Base-by-base conservation (phyloP, 2,888 invertebrate genomes). In the Drosophila maculinotata region DNA sequence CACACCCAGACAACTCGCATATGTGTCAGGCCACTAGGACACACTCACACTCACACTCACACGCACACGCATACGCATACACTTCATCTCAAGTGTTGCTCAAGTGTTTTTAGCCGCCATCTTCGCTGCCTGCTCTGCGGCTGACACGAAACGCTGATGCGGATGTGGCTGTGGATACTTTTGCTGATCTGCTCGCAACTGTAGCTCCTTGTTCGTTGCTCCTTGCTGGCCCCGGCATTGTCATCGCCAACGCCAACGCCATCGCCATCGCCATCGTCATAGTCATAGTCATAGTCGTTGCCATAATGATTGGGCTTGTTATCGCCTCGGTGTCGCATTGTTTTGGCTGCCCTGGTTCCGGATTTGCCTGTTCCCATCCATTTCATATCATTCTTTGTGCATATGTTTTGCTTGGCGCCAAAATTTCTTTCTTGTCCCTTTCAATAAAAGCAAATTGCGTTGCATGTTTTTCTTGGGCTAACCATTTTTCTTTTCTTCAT, bases 381-480 rank as follows among this genome's bases (percentile, higher is more conserved):
- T 9, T 41, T 20, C 20, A 17, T 36, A 12, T 33, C 26, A 47
- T 54, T 38, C 23, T 15, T 15, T 35, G 33, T 48, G 62, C 60
- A 66, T 78, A 69, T 74, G 65, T 68, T 74, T 70, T 52, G 59
- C 57, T 49, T 68, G 17, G 7, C 5, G 30, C 44, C n/a, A n/a
- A 57, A 69, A 69, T 36, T 54, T 49, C 39, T 42, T 53, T 52
- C 66, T 64, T 79, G 80, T 80, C 87, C 67, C 70, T 84, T 83
- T 75, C 79, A 80, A 87, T 87, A 84, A 82, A 80, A 87, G 87
- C 87, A 82, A 82, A 82, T 82, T 82, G 81, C 85, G 81, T 87
- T 81, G 81, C 87, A 87, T 87, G 87, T 76, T 87, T 81, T 69
- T 41, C 56, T 44, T 58, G 69, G 80, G 66, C 58, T 63, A 57